A percentile compares a stretch with the other conserved stretches of the same genome.
Evolutionary conservation across 2,113 vertebrate genomes (phyloP).

Genomic region (Epinephelus lanceolatus): DNA sequence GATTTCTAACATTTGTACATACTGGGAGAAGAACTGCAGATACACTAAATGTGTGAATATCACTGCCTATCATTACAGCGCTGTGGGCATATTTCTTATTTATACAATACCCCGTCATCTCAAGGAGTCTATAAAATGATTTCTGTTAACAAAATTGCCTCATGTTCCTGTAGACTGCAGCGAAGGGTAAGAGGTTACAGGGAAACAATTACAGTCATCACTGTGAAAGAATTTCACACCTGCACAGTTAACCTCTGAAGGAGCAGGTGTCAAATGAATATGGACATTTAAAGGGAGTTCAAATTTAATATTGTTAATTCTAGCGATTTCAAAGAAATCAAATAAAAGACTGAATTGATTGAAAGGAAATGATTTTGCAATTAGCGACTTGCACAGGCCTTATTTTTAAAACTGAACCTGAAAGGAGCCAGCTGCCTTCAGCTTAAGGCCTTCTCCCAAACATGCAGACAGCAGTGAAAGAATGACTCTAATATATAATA

Average conservation of each 20-base stretch:
- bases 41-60: slow-evolving; percentile 3
- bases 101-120: slow-evolving; percentile 16
- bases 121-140: slow-evolving; percentile 14
- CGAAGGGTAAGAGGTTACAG: slow-evolving; percentile 16
- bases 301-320: slow-evolving; percentile 17
- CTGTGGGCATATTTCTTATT: slow-evolving; percentile 12
- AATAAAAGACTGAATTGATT: background rate
- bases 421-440: background rate
- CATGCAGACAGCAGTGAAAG: background rate
- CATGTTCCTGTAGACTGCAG: slow-evolving; percentile 3
- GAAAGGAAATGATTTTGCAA: background rate
- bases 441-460: background rate
- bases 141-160: slow-evolving; percentile 34
- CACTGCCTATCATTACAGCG: background rate
- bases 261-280: slow-evolving; percentile 36
- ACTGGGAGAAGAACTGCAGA: background rate
- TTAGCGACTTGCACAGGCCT: background rate
- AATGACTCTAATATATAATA: background rate
- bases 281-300: background rate
- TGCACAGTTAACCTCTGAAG: slow-evolving; percentile 17
- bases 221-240: slow-evolving; percentile 20
- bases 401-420: slow-evolving; percentile 2
- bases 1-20: background rate
- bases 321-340: slow-evolving; percentile 4
- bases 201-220: slow-evolving; percentile 24